These are phyloP conservation scores for Aphaenogaster ashmeadi DNA, from an alignment of 1,140 invertebrate genomes.

Conservation along the genomic window DNA sequence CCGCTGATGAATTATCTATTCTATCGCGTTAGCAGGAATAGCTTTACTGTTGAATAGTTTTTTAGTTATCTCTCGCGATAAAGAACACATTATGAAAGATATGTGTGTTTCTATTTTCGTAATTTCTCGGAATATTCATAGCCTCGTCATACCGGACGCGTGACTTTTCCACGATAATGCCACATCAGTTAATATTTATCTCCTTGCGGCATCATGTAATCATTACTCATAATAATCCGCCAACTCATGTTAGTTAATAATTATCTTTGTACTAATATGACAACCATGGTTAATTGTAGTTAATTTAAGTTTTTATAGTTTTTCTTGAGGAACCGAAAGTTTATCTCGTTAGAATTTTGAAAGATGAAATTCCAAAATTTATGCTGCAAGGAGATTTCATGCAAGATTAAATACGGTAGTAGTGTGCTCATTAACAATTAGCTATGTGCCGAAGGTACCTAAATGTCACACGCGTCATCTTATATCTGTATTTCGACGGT, in stretches of 20 bases:
- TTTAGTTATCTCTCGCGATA: neutral
- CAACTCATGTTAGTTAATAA: neutral
- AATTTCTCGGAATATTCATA: neutral
- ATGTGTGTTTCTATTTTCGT: neutral
- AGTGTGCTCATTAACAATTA: conserved; percentile 33
- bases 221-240: neutral
- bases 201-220: conserved; percentile 20
- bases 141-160: neutral
- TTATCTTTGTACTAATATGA: neutral
- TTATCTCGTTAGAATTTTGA: neutral
- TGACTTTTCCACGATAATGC: neutral
- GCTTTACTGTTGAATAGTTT: neutral
- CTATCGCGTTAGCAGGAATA: neutral
- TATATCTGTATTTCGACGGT: neutral
- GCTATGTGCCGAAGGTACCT: neutral
- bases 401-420: neutral
- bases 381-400: neutral
- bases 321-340: neutral
- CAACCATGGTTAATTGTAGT: neutral
- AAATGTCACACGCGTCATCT: conserved; percentile 20
- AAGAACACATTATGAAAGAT: neutral
- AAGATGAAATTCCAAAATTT: neutral
- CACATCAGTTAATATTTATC: conserved; percentile 20
- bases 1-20: neutral
- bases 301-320: neutral